Conservation (phyloP, 2,113 vertebrate genomes). For the Neolamprologus hecqui region DNA sequence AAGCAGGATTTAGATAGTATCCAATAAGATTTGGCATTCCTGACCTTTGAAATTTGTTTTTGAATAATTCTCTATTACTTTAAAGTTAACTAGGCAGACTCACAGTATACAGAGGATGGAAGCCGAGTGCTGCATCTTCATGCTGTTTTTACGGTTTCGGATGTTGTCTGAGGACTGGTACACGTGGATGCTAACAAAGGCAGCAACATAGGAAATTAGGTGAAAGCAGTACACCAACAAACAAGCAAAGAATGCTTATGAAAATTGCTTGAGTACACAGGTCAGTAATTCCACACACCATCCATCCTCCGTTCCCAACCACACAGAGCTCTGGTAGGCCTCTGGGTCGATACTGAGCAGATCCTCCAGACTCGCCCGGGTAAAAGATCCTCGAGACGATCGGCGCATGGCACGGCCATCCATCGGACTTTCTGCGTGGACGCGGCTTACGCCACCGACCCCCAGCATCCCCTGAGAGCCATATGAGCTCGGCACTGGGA, state of each 20-base stretch:
- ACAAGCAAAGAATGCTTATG: background rate
- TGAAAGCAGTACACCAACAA: background rate
- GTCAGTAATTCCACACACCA: conserved; percentile 71
- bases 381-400: conserved; percentile 91
- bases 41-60: background rate
- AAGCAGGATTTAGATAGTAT: background rate
- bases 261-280: background rate
- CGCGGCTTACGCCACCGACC: conserved; percentile 35
- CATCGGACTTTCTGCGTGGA: conserved; percentile 76
- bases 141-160: conserved; percentile 96
- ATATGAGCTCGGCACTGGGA: conserved; percentile 72
- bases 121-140: conserved; percentile 95
- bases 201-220: background rate
- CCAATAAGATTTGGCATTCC: background rate
- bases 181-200: conserved; percentile 84
- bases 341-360: conserved; percentile 90
- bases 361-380: conserved; percentile 90
- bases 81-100: conserved; percentile 46
- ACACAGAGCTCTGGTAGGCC: conserved; percentile 96
- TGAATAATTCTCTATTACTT: background rate
- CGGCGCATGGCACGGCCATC: conserved; percentile 88
- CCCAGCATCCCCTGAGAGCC: conserved; percentile 53
- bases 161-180: conserved; percentile 99
- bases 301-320: conserved; percentile 96
- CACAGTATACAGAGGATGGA: conserved; percentile 91